Percentiles rank a stretch among this genome's conserved stretches.
These are phyloP conservation scores for Drosophila subobscura DNA, from an alignment of 1,140 invertebrate genomes.

Conservation along the genomic window DNA sequence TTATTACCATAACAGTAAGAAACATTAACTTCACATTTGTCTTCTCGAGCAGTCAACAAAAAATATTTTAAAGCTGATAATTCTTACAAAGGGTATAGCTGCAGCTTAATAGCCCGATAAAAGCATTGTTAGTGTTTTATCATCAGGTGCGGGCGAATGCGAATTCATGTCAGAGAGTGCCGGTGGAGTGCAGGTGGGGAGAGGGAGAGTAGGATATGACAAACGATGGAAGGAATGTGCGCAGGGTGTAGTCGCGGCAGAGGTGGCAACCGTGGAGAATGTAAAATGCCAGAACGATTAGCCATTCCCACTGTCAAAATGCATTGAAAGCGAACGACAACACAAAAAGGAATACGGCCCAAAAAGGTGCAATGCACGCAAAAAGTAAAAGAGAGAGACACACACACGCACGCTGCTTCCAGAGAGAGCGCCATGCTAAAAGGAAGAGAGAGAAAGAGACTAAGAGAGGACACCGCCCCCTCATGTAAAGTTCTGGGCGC, in stretches of 20 bases:
- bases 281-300: slow-evolving; percentile 72
- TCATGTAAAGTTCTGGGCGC: slow-evolving; percentile 50
- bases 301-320: slow-evolving; percentile 73
- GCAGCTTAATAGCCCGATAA: too few species aligned
- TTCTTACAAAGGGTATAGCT: too few species aligned
- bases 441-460: slow-evolving; percentile 4
- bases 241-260: slow-evolving; percentile 11
- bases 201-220: slow-evolving; percentile 4
- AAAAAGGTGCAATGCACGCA: slow-evolving; percentile 74
- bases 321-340: slow-evolving; percentile 73
- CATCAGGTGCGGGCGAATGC: too few species aligned
- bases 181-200: background rate
- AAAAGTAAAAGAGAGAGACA: slow-evolving; percentile 15
- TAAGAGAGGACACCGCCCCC: slow-evolving; percentile 5
- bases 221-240: slow-evolving; percentile 59
- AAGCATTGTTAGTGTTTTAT: too few species aligned
- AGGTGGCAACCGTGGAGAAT: slow-evolving; percentile 23
- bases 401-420: too few species aligned
- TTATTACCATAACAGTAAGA: too few species aligned
- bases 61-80: too few species aligned
- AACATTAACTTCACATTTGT: too few species aligned
- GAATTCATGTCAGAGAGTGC: too few species aligned
- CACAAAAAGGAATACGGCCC: slow-evolving; percentile 47
- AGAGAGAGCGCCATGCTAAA: slow-evolving; percentile 12
- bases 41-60: too few species aligned